phyloP scores from a whole-genome alignment of 2,113 vertebrate species.

The Esox niger region DNA sequence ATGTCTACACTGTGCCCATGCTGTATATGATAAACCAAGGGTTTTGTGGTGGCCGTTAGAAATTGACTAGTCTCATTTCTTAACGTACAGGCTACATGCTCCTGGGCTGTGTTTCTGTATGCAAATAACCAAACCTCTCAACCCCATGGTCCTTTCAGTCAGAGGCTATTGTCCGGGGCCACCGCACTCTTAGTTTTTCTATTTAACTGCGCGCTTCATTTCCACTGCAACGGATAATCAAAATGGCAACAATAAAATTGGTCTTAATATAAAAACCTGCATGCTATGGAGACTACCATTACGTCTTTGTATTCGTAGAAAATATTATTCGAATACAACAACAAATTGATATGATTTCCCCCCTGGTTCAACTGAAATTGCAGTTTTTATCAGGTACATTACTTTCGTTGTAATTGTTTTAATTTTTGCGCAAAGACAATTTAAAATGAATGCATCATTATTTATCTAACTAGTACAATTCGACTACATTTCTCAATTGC shows the following conservation, averaged over 20 bases:
- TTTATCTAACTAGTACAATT: too few species aligned
- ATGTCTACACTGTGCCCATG: neutral
- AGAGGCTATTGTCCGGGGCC: conserved; percentile 25
- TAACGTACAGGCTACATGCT: neutral
- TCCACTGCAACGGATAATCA: neutral
- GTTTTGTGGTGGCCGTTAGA: neutral
- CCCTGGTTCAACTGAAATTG: neutral
- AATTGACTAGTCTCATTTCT: neutral
- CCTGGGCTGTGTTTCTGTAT: conserved; percentile 24
- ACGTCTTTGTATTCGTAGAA: neutral
- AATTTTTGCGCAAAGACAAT: neutral
- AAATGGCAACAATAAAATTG: neutral
- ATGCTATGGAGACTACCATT: neutral
- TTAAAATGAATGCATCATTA: too few species aligned
- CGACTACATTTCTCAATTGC: neutral
- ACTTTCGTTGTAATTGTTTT: neutral
- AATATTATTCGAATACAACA: neutral
- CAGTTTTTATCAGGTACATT: neutral
- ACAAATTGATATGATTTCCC: too few species aligned
- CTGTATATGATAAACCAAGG: neutral
- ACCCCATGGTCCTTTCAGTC: conserved; percentile 31
- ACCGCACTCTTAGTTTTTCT: neutral
- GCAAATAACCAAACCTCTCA: conserved; percentile 35
- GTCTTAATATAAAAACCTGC: neutral
- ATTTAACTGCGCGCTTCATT: neutral